These are phyloP conservation scores for Pelvicachromis taeniatus DNA, from an alignment of 2,113 vertebrate species.

Conservation along the genomic window DNA sequence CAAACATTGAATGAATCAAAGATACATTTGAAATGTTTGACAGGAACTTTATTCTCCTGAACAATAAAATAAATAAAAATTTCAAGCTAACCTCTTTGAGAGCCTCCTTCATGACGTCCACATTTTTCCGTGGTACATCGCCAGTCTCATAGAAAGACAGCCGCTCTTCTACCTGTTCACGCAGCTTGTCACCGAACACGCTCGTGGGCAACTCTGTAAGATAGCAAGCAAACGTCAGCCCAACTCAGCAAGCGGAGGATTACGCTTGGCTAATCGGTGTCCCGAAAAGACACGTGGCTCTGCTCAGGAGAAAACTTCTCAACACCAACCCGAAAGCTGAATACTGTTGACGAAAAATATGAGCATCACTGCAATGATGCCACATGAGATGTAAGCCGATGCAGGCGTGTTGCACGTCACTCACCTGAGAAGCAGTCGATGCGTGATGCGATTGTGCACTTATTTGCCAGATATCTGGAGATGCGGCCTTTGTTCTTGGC, in stretches of 20 bases:
- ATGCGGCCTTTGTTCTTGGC: conserved; percentile 97
- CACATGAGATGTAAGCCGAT: neutral
- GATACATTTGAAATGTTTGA: neutral
- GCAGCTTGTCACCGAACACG: conserved; percentile 89
- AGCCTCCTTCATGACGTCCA: conserved; percentile 93
- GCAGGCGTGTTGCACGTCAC: neutral
- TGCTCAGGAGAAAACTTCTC: conserved; percentile 82
- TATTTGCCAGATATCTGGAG: conserved; percentile 97
- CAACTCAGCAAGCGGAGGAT: accelerated
- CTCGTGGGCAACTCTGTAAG: conserved; percentile 84
- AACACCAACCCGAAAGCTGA: conserved; percentile 83
- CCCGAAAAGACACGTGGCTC: conserved; percentile 5
- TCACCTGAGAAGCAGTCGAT: conserved; percentile 97
- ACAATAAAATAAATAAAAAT: neutral
- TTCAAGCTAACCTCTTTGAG: conserved; percentile 76
- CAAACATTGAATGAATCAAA: neutral
- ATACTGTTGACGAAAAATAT: conserved; percentile 99
- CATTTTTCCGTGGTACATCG: conserved; percentile 86
- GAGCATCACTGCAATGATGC: conserved; percentile 81
- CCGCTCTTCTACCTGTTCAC: conserved; percentile 92
- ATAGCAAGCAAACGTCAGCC: neutral
- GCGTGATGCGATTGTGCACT: conserved; percentile 93
- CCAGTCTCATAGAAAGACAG: conserved; percentile 92
- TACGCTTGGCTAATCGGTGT: accelerated
- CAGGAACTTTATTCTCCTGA: neutral